These are phyloP conservation scores for Scleropages formosus DNA, from an alignment of 2,797 vertebrate genomes.

Conservation along the genomic window DNA sequence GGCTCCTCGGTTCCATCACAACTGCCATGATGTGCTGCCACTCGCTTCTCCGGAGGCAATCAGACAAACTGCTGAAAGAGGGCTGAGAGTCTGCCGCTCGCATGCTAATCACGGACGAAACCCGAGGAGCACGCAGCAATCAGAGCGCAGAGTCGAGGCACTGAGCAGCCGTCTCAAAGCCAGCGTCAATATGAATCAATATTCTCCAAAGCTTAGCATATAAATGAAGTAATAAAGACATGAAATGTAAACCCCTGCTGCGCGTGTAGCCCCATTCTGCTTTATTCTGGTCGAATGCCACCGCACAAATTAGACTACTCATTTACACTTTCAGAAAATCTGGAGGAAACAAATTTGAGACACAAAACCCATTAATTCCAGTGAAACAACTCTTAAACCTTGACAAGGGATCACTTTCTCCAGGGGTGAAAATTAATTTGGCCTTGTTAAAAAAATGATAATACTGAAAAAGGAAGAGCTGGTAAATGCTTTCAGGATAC, in stretches of 20 bases:
- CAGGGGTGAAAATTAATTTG: not conserved
- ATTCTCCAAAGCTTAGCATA: constrained; percentile 31
- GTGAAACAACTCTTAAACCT: constrained; percentile 14
- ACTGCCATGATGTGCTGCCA: not conserved
- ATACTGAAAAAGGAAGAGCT: not conserved
- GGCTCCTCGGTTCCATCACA: not conserved
- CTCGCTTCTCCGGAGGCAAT: constrained; percentile 21
- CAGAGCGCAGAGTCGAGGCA: constrained; percentile 25
- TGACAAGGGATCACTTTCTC: constrained; percentile 17
- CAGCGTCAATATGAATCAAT: constrained; percentile 26
- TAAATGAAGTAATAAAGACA: constrained; percentile 32
- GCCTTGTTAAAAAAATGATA: constrained; percentile 16
- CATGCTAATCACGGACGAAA: constrained; percentile 8
- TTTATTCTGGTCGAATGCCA: constrained; percentile 5
- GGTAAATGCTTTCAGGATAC: not conserved
- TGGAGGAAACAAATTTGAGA: not conserved
- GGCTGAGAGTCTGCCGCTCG: constrained; percentile 1
- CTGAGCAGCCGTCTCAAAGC: not conserved
- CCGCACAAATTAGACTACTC: constrained; percentile 16
- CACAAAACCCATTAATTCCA: not conserved
- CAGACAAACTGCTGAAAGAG: not conserved
- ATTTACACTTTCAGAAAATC: constrained; percentile 13
- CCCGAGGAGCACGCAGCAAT: constrained; percentile 4
- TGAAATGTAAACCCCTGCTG: constrained; percentile 7
- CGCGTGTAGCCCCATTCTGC: not conserved